phyloP scores from a whole-genome alignment of 2,113 vertebrate species.

The Sinocyclocheilus grahami region DNA sequence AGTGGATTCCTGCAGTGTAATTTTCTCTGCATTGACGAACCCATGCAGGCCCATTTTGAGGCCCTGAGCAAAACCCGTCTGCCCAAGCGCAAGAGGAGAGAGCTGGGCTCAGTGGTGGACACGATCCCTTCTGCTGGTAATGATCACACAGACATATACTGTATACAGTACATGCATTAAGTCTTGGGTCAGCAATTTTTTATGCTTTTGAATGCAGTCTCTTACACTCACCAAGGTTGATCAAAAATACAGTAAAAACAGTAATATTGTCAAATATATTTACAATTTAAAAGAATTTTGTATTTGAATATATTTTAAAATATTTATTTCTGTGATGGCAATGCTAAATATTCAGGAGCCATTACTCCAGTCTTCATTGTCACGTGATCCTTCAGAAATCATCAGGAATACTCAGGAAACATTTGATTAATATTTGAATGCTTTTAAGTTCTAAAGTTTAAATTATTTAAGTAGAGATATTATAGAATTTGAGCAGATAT shows the following conservation, averaged over 20 bases:
- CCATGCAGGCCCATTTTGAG: conserved; percentile 93
- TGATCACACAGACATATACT: background rate
- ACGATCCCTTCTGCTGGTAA: conserved; percentile 90
- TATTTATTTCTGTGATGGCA: too few relatives aligned
- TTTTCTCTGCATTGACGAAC: conserved; percentile 88
- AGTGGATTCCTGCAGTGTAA: conserved; percentile 95
- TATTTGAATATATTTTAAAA: too few relatives aligned
- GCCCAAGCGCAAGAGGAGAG: conserved; percentile 89
- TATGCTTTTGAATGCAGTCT: background rate
- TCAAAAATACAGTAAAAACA: background rate
- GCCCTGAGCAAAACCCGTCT: conserved; percentile 92
- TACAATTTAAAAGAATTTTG: too few relatives aligned
- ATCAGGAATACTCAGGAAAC: background rate
- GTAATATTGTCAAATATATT: too few relatives aligned
- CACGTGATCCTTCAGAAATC: background rate
- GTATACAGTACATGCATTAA: background rate
- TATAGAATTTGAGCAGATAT: background rate
- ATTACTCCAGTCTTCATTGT: background rate
- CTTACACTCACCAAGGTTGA: background rate
- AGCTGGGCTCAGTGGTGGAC: conserved; percentile 81
- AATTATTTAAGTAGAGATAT: background rate
- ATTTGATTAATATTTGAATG: background rate
- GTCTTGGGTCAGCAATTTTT: background rate
- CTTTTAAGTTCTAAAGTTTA: background rate
- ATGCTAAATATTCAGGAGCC: too few relatives aligned